Evolutionary conservation across 2,888 invertebrate genomes (phyloP), one percentile per base, ranked within the genome.

Genomic region (Archips crataeganus): DNA sequence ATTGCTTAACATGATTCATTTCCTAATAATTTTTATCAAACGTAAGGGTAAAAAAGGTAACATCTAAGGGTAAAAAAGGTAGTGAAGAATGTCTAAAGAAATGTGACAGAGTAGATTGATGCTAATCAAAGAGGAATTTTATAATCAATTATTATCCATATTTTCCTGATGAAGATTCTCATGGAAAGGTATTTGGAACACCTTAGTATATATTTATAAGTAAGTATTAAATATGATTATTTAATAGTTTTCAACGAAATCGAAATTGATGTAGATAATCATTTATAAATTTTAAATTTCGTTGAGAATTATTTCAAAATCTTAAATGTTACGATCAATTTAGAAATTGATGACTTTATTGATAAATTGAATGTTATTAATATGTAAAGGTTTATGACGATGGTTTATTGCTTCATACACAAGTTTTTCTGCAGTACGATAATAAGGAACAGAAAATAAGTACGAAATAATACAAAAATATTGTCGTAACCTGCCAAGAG

Each of bases 191-290:
- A 73, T 62, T 67, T 72, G 67, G 62, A 23, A 15, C 5, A 67
- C 13, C 10, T 11, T 64, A 63, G 54, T 64, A 67, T 60, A 61
- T 49, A 64, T 59, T 69, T 64, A 68, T 57, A 32, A 10, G 68
- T 73, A 62, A 70, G 65, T 70, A 70, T 74, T 65, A 74, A 51
- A 70, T 74, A 65, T 74, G 65, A 62, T 65, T 75, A 67, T 54
- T 45, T 49, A 64, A 64, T 45, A 23, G 32, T 73, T 59, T 69
- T 69, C 63, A 51, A 49, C 73, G 49, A 64, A 59, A 36, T 39
- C 54, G 23, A 49, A 10, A 59, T 6, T 60, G 2, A n/a, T n/a
- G n/a, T 2, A 36, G n/a, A 36, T 23, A 23, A 13, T n/a, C 9
- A 23, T 2, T 1, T n/a, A 39, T 39, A n/a, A n/a, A 6, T 1